phyloP scores from a whole-genome alignment of 2,888 invertebrate species.

The Noctua janthina region DNA sequence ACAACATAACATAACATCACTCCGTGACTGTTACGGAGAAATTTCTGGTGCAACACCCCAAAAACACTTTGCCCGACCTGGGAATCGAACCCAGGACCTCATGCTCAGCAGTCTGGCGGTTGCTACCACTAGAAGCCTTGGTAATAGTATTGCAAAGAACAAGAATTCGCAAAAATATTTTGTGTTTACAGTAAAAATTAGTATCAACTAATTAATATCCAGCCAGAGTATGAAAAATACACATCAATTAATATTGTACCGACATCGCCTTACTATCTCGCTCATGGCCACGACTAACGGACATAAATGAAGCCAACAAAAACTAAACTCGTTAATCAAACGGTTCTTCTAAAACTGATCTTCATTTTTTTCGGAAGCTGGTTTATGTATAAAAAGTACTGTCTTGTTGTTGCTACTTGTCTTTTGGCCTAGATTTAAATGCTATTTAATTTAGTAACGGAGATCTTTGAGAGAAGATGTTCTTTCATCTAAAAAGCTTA shows the following conservation, averaged over 20 bases:
- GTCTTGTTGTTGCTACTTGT: not conserved
- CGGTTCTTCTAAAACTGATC: conserved; percentile 49
- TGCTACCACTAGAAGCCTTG: not conserved
- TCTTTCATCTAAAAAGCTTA: not conserved
- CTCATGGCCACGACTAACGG: conserved; percentile 47
- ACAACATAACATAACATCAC: not conserved
- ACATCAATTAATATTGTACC: conserved; percentile 28
- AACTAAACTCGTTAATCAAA: conserved; percentile 44
- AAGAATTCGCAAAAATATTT: not conserved
- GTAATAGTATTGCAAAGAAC: too few relatives aligned
- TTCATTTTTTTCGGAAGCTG: conserved; percentile 21
- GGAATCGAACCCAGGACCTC: not conserved
- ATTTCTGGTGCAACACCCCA: too few relatives aligned
- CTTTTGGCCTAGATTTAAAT: conserved; percentile 12
- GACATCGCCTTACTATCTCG: not conserved
- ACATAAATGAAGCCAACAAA: conserved; percentile 35
- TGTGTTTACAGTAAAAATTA: not conserved
- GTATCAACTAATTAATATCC: conserved; percentile 2
- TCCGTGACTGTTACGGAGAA: not conserved
- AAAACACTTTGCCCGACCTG: too few relatives aligned
- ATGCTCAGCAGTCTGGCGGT: not conserved
- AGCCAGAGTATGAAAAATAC: conserved; percentile 16
- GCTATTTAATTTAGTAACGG: not conserved
- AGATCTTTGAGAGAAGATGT: not conserved
- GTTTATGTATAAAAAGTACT: conserved; percentile 1